Evolutionary conservation across 2,113 vertebrate genomes (phyloP).

Genomic region (Danionella cerebrum): DNA sequence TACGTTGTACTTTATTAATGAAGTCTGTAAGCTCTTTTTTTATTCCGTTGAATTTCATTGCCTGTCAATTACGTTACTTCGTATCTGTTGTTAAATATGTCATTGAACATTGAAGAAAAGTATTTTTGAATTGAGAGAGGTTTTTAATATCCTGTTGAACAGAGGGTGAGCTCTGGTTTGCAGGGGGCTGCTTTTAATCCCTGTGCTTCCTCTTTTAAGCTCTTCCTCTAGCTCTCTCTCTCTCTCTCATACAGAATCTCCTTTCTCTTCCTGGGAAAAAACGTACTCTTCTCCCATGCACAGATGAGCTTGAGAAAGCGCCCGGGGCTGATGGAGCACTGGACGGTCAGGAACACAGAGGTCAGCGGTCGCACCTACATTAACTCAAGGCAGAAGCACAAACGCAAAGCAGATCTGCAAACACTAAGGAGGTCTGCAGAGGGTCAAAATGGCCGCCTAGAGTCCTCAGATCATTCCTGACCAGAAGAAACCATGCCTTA

Average conservation of each 20-base stretch:
- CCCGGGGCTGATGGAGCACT: slow-evolving; percentile 44
- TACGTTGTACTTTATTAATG: no score
- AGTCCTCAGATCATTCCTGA: slow-evolving; percentile 31
- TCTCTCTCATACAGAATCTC: slow-evolving; percentile 48
- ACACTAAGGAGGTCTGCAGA: slow-evolving; percentile 14
- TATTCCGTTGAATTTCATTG: no score
- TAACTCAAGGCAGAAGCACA: slow-evolving; percentile 63
- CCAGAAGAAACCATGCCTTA: slow-evolving; percentile 13
- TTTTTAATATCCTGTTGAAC: slow-evolving; percentile 18
- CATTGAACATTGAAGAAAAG: no score
- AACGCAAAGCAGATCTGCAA: slow-evolving; percentile 48
- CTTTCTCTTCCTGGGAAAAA: slow-evolving; percentile 51
- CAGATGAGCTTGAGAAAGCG: slow-evolving; percentile 57
- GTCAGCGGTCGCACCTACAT: slow-evolving; percentile 58
- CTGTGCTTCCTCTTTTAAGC: slow-evolving; percentile 53
- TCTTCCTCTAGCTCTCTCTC: slow-evolving; percentile 55
- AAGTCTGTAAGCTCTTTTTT: no score
- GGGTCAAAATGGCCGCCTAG: slow-evolving; percentile 41
- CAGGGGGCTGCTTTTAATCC: slow-evolving; percentile 44
- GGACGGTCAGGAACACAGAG: slow-evolving; percentile 61
- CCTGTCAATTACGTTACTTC: no score
- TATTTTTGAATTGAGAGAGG: no score
- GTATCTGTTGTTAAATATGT: no score
- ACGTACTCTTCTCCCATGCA: slow-evolving; percentile 55
- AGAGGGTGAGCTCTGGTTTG: slow-evolving; percentile 7